These are phyloP conservation scores for Caenorhabditis sp. DNA, from an alignment of 2,888 invertebrate species.

Conservation along the genomic window DNA sequence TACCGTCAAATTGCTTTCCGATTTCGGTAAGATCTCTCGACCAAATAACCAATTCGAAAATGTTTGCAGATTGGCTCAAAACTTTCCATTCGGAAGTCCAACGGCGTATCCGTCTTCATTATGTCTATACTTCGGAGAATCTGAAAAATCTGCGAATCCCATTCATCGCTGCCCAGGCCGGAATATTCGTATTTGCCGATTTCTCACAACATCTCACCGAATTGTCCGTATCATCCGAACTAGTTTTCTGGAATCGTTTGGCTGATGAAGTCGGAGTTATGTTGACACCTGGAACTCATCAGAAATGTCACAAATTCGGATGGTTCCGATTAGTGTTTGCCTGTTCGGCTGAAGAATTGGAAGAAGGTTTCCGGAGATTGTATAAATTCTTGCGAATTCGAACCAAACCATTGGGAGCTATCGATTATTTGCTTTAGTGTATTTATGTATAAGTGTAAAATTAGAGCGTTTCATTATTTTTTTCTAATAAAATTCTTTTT, in stretches of 20 bases:
- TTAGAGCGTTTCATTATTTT: background rate
- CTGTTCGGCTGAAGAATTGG: conserved; percentile 51
- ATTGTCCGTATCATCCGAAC: conserved; percentile 30
- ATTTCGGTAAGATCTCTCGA: conserved; percentile 35
- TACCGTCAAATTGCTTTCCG: conserved; percentile 43
- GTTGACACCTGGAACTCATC: conserved; percentile 61
- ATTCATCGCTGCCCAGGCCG: conserved; percentile 45
- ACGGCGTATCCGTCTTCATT: conserved; percentile 44
- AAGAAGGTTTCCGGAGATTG: conserved; percentile 56
- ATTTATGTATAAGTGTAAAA: background rate
- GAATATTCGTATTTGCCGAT: conserved; percentile 53
- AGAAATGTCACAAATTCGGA: conserved; percentile 61
- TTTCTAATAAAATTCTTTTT: background rate
- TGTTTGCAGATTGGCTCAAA: conserved; percentile 41
- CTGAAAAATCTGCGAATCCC: conserved; percentile 43
- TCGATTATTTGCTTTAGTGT: conserved; percentile 1
- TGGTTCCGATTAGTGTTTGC: conserved; percentile 70
- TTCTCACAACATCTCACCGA: conserved; percentile 43
- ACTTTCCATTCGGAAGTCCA: conserved; percentile 40
- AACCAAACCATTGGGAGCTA: background rate
- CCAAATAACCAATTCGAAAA: background rate
- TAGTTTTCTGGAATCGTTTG: conserved; percentile 39
- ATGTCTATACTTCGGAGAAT: conserved; percentile 42
- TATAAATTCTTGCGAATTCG: conserved; percentile 5
- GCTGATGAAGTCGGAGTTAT: conserved; percentile 54